These are phyloP conservation scores for Proales similis DNA, from an alignment of 1,140 invertebrate species.

Conservation along the genomic window DNA sequence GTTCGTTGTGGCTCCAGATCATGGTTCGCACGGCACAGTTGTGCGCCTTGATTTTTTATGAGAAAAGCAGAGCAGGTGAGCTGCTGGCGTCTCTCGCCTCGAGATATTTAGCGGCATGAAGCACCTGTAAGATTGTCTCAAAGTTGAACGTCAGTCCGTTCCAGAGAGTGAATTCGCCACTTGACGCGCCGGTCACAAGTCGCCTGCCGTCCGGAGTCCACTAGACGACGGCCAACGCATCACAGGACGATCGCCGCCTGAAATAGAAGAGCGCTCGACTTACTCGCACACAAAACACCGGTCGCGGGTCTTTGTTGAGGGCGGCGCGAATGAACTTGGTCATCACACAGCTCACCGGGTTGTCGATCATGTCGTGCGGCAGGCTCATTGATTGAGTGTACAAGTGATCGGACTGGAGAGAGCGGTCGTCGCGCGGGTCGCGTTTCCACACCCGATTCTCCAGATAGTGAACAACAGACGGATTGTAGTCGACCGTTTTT, in stretches of 20 bases:
- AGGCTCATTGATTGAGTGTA: slow-evolving; percentile 60
- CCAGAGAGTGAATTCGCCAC: slow-evolving; percentile 98
- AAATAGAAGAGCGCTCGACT: slow-evolving; percentile 42
- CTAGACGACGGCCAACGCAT: slow-evolving; percentile 45
- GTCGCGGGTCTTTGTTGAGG: slow-evolving; percentile 98
- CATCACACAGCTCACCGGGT: slow-evolving; percentile 92
- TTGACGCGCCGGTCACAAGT: slow-evolving; percentile 93
- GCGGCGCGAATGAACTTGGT: slow-evolving; percentile 93
- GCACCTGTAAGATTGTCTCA: slow-evolving; percentile 96
- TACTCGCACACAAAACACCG: slow-evolving; percentile 88
- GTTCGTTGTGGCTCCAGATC: slow-evolving; percentile 98
- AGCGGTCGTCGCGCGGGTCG: background rate
- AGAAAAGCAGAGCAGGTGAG: background rate
- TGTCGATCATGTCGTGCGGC: slow-evolving; percentile 78
- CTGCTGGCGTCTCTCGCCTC: background rate
- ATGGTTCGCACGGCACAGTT: slow-evolving; percentile 93
- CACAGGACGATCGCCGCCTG: background rate
- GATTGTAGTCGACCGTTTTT: slow-evolving; percentile 96
- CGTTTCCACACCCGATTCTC: slow-evolving; percentile 43
- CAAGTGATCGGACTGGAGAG: slow-evolving; percentile 33
- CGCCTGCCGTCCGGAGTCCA: slow-evolving; percentile 98
- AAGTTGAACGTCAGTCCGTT: slow-evolving; percentile 99
- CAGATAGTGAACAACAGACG: slow-evolving; percentile 81
- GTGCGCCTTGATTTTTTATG: slow-evolving; percentile 68
- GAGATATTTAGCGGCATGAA: slow-evolving; percentile 38